Evolutionary conservation across 2,797 vertebrate genomes (phyloP), one percentile per base, ranked within the genome.

Genomic region (Hydrophis major): DNA sequence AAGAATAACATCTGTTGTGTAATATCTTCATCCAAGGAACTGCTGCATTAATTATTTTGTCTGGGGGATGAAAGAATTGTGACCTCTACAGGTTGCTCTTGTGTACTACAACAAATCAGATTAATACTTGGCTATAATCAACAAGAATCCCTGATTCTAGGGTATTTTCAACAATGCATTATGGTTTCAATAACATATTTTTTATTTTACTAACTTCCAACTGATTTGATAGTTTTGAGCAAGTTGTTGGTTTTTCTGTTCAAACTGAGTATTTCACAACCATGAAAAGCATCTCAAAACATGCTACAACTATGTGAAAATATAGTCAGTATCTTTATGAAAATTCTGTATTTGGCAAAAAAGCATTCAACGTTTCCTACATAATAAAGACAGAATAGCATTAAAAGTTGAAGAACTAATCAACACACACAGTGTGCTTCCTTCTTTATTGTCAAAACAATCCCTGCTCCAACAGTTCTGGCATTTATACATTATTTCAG

Each of bases 391-490:
- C 90, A 88, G 93, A 95, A 92, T 63, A 94, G 92, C 94, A 95
- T 86, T 78, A 83, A 95, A 95, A 88, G 69, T 95, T 93, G 59
- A 96, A 96, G 96, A 94, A 93, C 94, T 97, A 94, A 87, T 96
- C 90, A 95, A 50, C 27, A 88, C 32, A 93, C 86, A 88, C 87
- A 94, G 94, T 95, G 95, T 96, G 92, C 96, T 96, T 93, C 96
- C 94, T 96, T 92, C 91, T 91, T 27, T 59, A 91, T 66, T 96
- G 96, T 96, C 96, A 97, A 96, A 97, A 97, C 94, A 97, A 95
- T 92, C 94, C 69, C 94, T 96, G 94, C 78, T 95, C 92, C 93
- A 93, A 93, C 96, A 92, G 12, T 93, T 95, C 96, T 96, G 96
- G 94, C 95, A 96, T 88, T 90, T 93, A 92, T 92, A 95, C 83